Conservation (phyloP, 1,140 invertebrate genomes). For the Lasaia peninsularis region DNA sequence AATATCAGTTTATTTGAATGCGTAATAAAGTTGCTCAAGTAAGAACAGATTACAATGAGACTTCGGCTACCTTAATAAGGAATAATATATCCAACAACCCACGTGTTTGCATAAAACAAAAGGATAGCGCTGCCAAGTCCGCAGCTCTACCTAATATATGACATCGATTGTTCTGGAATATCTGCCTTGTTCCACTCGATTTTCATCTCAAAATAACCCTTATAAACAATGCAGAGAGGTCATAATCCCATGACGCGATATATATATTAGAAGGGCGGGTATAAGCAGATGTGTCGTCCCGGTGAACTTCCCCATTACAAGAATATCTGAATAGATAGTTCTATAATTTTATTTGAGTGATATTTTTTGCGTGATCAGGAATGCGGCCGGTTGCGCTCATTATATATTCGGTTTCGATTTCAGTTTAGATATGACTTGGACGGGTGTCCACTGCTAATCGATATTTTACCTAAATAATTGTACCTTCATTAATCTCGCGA, state of each 20-base stretch:
- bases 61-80: constrained; percentile 23
- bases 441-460: constrained; percentile 29
- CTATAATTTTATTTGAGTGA: constrained; percentile 48
- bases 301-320: constrained; percentile 44
- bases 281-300: constrained; percentile 34
- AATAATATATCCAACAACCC: constrained; percentile 23
- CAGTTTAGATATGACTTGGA: constrained; percentile 31
- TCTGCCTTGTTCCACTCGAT: constrained; percentile 17
- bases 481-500: constrained; percentile 30
- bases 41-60: neutral
- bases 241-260: constrained; percentile 10
- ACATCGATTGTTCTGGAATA: constrained; percentile 24
- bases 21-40: constrained; percentile 2
- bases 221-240: neutral
- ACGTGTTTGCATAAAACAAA: constrained; percentile 23
- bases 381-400: constrained; percentile 25
- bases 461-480: constrained; percentile 32
- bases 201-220: neutral
- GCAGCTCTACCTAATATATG: constrained; percentile 26
- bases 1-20: constrained; percentile 3
- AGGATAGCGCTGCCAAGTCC: constrained; percentile 10
- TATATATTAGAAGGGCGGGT: constrained; percentile 27
- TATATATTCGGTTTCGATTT: constrained; percentile 34
- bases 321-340: constrained; percentile 56
- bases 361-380: constrained; percentile 47